These are phyloP conservation scores for Bruchidius siliquastri DNA, from an alignment of 2,888 invertebrate species.

Conservation along the genomic window DNA sequence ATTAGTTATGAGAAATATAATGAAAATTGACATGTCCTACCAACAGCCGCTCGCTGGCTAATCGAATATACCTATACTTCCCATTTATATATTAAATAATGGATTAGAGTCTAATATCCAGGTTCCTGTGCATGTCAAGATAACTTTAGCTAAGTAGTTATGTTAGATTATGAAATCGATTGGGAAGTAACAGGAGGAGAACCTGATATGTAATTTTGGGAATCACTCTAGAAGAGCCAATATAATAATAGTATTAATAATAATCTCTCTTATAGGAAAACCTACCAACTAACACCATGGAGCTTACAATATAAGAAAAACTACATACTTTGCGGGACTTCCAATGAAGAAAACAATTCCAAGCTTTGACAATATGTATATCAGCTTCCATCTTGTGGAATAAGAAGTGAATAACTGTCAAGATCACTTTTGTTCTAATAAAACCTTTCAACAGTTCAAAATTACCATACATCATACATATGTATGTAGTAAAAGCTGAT, in stretches of 20 bases:
- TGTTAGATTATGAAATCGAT: not conserved
- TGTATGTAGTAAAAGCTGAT: not conserved
- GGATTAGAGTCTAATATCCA: not conserved
- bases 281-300: too few relatives aligned
- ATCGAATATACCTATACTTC: not conserved
- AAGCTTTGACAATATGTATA: too few relatives aligned
- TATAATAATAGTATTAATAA: too few relatives aligned
- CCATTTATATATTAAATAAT: not conserved
- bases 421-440: not conserved
- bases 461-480: not conserved
- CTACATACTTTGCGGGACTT: too few relatives aligned
- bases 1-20: not conserved
- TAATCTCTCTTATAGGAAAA: too few relatives aligned
- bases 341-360: too few relatives aligned
- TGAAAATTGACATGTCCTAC: not conserved
- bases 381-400: not conserved
- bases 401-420: not conserved
- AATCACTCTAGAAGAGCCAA: too few relatives aligned
- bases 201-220: too few relatives aligned
- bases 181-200: too few relatives aligned
- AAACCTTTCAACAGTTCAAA: not conserved
- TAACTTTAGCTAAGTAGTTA: not conserved
- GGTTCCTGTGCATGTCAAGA: not conserved
- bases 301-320: too few relatives aligned
- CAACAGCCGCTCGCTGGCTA: not conserved